Evolutionary conservation across 2,797 vertebrate genomes (phyloP).

Genomic region (Galagoides demidoff): DNA sequence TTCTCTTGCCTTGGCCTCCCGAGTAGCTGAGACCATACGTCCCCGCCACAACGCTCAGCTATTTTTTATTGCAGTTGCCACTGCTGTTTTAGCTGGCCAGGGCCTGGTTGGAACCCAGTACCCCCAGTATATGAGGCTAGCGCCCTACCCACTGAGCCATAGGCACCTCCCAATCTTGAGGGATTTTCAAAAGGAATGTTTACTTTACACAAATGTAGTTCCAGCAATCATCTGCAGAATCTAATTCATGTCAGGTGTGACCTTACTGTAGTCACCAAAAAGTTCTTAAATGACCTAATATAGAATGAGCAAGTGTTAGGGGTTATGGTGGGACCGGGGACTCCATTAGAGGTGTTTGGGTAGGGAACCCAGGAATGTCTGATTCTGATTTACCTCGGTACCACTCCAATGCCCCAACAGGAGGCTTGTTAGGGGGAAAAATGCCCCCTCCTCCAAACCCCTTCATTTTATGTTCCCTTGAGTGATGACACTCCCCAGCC

Average conservation of each 20-base stretch:
- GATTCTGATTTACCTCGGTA: background rate
- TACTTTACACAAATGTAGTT: background rate
- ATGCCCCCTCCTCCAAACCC: background rate
- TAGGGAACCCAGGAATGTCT: background rate
- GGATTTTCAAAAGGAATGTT: background rate
- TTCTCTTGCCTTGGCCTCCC: no score
- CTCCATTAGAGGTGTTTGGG: background rate
- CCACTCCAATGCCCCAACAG: background rate
- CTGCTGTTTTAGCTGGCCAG: no score
- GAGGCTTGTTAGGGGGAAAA: background rate
- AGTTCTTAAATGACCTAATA: background rate
- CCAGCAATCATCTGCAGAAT: background rate
- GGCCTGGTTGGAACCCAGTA: no score
- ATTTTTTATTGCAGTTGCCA: no score
- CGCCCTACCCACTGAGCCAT: no score
- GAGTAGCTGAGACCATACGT: no score
- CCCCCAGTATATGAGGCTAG: no score
- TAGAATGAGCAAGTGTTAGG: background rate
- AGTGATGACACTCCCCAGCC: background rate
- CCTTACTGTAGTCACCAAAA: background rate
- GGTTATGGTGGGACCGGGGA: background rate
- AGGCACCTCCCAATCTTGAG: background rate
- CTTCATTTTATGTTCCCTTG: background rate
- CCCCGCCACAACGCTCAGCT: no score
- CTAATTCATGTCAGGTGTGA: background rate